phyloP scores from a whole-genome alignment of 1,140 invertebrate species.

The roundworm (Caenorhabditis elegans) region WBcel235 BX284606.5:13346501-13347000 shows the following conservation, averaged over 20 bases:
- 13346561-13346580: too few relatives aligned
- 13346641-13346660: not conserved
- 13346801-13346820: not conserved
- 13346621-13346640: too few relatives aligned
- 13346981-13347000: not conserved
- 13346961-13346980: too few relatives aligned
- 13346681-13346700: not conserved
- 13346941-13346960: too few relatives aligned
- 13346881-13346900: not conserved
- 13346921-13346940: conserved; percentile 14
- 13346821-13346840: not conserved
- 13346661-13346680: not conserved
- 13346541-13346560: too few relatives aligned
- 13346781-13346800: conserved; percentile 39
- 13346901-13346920: not conserved
- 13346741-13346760: conserved; percentile 10
- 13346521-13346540: too few relatives aligned
- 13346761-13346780: not conserved
- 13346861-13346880: not conserved
- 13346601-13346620: too few relatives aligned
- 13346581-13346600: too few relatives aligned
- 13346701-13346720: conserved; percentile 26
- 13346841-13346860: not conserved
- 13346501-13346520: too few relatives aligned
- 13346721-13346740: conserved; percentile 1